Percentiles rank a stretch among this genome's conserved stretches.
Conservation (phyloP, 2,888 invertebrate species). For the Dryobotodes eremita region DNA sequence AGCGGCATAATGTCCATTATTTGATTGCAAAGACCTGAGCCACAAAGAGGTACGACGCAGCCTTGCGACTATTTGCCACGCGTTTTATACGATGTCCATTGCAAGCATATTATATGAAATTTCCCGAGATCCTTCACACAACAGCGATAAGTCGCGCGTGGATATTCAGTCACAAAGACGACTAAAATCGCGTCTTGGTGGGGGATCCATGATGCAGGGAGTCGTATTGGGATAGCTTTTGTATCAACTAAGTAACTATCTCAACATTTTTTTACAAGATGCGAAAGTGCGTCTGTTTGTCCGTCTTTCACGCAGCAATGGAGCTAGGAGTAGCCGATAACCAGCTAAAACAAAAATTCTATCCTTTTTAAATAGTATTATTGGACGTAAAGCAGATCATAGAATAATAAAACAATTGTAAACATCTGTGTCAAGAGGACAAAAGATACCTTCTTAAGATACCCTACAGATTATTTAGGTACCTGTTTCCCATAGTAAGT, state of each 20-base stretch:
- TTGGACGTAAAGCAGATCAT: background rate
- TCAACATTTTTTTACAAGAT: background rate
- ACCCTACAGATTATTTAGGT: background rate
- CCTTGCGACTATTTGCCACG: background rate
- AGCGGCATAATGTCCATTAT: background rate
- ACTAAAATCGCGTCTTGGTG: background rate
- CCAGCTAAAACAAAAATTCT: background rate
- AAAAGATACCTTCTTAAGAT: background rate
- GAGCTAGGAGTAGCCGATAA: background rate
- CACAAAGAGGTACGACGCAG: background rate
- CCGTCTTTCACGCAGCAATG: background rate
- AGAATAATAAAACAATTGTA: background rate
- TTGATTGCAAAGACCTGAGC: background rate
- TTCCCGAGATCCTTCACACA: background rate
- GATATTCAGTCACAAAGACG: background rate
- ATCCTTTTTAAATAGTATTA: background rate
- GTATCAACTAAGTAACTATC: background rate
- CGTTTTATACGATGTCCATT: conserved; percentile 1
- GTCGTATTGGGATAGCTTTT: background rate
- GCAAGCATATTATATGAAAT: background rate
- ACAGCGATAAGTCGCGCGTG: background rate
- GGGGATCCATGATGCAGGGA: background rate
- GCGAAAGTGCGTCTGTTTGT: background rate
- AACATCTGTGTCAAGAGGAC: background rate
- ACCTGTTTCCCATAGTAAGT: background rate